Evolutionary conservation across 2,888 invertebrate species (phyloP).

Genomic region (Clivina fossor): DNA sequence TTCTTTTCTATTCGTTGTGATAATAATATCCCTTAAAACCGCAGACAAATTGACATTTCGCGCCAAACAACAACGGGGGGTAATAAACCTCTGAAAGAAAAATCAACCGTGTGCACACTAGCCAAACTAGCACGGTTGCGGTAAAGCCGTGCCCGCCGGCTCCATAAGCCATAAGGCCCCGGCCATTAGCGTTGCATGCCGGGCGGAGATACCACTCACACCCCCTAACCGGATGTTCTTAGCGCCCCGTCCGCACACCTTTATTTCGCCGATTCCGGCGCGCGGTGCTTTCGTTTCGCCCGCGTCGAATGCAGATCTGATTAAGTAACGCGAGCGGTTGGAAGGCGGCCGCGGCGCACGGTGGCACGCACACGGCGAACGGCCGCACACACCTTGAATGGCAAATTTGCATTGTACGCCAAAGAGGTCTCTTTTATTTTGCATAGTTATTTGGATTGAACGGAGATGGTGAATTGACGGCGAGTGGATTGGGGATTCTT

Average conservation of each 20-base stretch:
- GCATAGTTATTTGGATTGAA: background rate
- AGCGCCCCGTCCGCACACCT: slow-evolving; percentile 13
- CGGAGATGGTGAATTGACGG: background rate
- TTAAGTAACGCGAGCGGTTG: slow-evolving; percentile 6
- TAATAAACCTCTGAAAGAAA: too few species aligned
- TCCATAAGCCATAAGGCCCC: slow-evolving; percentile 2
- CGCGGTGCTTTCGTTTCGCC: background rate
- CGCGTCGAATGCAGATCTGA: slow-evolving; percentile 31
- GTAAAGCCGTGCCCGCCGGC: background rate
- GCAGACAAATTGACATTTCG: too few species aligned
- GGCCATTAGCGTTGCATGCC: slow-evolving; percentile 24
- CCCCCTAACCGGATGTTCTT: slow-evolving; percentile 29
- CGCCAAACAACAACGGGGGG: too few species aligned
- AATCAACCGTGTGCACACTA: background rate
- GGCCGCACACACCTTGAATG: slow-evolving; percentile 13
- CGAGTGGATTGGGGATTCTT: background rate
- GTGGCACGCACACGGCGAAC: background rate
- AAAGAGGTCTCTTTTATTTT: slow-evolving; percentile 8
- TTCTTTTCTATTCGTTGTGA: too few species aligned
- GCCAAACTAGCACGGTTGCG: too few species aligned
- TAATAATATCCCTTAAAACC: too few species aligned
- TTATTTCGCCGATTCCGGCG: background rate
- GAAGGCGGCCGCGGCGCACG: background rate
- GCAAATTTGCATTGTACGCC: slow-evolving; percentile 19
- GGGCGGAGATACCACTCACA: slow-evolving; percentile 6